phyloP scores from a whole-genome alignment of 1,140 invertebrate genomes.

The Chelonus insularis region DNA sequence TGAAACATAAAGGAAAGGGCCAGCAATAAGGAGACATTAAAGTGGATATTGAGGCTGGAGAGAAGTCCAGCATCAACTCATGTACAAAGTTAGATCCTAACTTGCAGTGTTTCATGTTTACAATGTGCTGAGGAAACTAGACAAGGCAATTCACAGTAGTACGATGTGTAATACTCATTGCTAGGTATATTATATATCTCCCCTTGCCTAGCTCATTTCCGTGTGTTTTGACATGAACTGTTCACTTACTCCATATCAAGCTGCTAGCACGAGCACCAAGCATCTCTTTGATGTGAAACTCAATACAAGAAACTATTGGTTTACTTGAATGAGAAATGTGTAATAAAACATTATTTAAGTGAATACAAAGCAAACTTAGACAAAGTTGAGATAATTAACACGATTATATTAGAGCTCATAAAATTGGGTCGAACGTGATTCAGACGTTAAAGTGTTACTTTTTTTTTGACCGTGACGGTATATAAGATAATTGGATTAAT shows the following conservation, averaged over 20 bases:
- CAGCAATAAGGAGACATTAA: no score
- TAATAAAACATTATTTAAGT: background rate
- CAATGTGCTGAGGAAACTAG: slow-evolving; percentile 28
- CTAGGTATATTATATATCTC: background rate
- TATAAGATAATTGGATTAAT: slow-evolving; percentile 9
- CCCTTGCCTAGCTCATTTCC: slow-evolving; percentile 1
- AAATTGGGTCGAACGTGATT: background rate
- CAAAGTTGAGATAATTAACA: background rate
- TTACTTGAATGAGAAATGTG: background rate
- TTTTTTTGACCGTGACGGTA: background rate
- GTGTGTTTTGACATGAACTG: slow-evolving; percentile 3
- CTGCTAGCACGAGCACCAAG: background rate
- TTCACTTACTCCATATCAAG: background rate
- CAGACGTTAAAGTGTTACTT: background rate
- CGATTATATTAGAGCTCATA: background rate
- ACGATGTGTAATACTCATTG: slow-evolving; percentile 19
- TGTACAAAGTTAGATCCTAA: slow-evolving; percentile 31
- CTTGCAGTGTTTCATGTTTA: slow-evolving; percentile 24
- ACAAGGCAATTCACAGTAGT: slow-evolving; percentile 29
- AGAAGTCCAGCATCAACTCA: slow-evolving; percentile 7
- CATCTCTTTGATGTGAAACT: slow-evolving; percentile 16
- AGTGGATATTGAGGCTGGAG: background rate
- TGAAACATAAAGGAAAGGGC: no score
- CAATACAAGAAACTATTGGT: slow-evolving; percentile 13
- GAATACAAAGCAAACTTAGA: no score